Conservation (phyloP, 1,140 invertebrate species). For the Planococcus citri region DNA sequence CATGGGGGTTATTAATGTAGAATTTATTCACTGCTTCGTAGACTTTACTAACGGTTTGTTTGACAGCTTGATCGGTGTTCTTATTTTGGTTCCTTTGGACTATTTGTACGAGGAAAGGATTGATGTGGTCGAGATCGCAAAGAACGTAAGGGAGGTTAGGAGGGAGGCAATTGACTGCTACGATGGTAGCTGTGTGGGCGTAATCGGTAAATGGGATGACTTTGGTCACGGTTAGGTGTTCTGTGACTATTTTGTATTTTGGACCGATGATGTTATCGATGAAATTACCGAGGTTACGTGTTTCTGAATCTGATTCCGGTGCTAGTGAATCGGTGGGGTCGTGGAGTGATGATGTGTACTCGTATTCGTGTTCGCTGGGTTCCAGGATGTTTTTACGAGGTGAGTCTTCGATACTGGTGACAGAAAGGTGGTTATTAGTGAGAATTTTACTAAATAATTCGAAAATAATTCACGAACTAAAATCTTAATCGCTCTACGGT, state of each 20-base stretch:
- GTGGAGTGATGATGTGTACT: not conserved
- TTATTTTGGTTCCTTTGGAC: no score
- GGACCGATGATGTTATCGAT: not conserved
- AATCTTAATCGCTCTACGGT: no score
- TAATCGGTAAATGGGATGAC: not conserved
- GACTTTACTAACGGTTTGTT: not conserved
- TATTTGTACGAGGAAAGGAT: no score
- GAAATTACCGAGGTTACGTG: not conserved
- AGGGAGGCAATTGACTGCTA: not conserved
- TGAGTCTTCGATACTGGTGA: not conserved
- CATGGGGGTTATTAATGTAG: not conserved
- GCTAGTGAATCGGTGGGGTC: not conserved
- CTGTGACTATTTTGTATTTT: not conserved
- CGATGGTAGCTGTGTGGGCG: not conserved
- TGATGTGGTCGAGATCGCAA: not conserved
- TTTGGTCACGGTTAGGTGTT: not conserved
- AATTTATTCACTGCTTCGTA: not conserved
- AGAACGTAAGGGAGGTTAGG: not conserved
- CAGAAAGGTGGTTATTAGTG: no score
- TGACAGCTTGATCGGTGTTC: no score
- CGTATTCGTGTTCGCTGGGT: not conserved
- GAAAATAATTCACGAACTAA: no score
- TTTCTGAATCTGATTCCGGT: not conserved
- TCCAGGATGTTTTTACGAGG: not conserved
- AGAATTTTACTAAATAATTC: no score